Percentiles rank a stretch among this genome's conserved stretches.
These are phyloP conservation scores for Nannobrachium achirus DNA, from an alignment of 2,113 vertebrate genomes.

Conservation along the genomic window DNA sequence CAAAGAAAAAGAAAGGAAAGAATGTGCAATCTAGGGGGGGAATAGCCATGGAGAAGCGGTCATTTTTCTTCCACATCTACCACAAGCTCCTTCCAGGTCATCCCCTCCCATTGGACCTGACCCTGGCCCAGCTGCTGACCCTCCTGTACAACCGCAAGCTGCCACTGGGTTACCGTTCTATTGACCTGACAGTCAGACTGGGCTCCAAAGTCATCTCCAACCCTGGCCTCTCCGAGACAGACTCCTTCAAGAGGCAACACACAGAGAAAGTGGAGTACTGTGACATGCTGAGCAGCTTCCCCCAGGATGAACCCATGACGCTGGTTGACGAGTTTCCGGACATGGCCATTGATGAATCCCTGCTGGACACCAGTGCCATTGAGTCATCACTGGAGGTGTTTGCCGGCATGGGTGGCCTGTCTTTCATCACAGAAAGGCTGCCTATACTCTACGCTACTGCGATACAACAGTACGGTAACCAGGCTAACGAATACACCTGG, in stretches of 20 bases:
- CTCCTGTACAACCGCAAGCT: conserved; percentile 95
- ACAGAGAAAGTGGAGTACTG: conserved; percentile 97
- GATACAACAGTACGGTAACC: conserved; percentile 84
- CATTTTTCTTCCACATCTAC: conserved; percentile 96
- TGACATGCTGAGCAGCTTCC: conserved; percentile 89
- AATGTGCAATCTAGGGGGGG: conserved; percentile 94
- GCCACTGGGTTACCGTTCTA: conserved; percentile 95
- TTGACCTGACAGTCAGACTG: conserved; percentile 95
- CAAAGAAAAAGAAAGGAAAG: conserved; percentile 98
- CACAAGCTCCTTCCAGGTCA: conserved; percentile 95
- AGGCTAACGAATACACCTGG: too few species aligned
- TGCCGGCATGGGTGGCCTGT: conserved; percentile 96
- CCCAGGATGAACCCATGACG: conserved; percentile 91
- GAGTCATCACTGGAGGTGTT: conserved; percentile 98
- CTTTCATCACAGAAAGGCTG: conserved; percentile 95
- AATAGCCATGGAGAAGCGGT: conserved; percentile 91
- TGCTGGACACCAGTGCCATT: conserved; percentile 94
- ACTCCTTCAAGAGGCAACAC: conserved; percentile 96
- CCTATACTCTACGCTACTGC: conserved; percentile 99
- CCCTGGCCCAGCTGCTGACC: conserved; percentile 94
- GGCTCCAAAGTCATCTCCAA: conserved; percentile 97
- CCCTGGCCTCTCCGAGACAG: conserved; percentile 96
- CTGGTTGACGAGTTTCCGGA: conserved; percentile 91
- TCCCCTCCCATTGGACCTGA: conserved; percentile 95
- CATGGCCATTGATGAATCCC: conserved; percentile 88